Conservation (phyloP, 2,113 vertebrate genomes). For the Daboia siamensis region DNA sequence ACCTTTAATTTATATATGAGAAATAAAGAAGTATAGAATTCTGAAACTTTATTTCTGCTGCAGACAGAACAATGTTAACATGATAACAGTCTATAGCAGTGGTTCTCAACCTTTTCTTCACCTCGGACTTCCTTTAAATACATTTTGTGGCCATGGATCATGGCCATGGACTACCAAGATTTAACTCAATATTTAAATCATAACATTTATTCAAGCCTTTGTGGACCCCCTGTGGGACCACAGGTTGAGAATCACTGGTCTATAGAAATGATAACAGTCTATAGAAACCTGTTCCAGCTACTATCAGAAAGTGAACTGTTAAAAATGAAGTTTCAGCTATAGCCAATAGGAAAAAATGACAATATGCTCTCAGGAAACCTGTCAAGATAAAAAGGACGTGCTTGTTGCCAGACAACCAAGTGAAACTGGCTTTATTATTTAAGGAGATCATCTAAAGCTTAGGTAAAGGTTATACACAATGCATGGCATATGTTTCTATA, state of each 20-base stretch:
- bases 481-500: not conserved
- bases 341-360: conserved; percentile 19
- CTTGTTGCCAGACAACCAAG: conserved; percentile 28
- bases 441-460: not conserved
- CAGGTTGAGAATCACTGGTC: not conserved
- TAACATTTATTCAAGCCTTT: not conserved
- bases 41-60: not conserved
- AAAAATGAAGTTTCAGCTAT: conserved; percentile 9
- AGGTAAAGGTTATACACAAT: not conserved
- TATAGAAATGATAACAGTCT: not conserved
- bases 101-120: not conserved
- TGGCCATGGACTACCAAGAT: not conserved
- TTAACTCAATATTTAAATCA: not conserved
- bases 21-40: not conserved
- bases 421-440: not conserved
- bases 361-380: not conserved
- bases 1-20: not conserved
- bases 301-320: not conserved
- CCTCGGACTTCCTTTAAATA: not conserved
- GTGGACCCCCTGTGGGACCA: not conserved
- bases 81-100: not conserved
- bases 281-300: not conserved
- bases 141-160: not conserved
- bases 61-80: not conserved
- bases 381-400: conserved; percentile 16